Conservation (phyloP, 2,797 vertebrate species). For the Hippopotamyrus pictus region DNA sequence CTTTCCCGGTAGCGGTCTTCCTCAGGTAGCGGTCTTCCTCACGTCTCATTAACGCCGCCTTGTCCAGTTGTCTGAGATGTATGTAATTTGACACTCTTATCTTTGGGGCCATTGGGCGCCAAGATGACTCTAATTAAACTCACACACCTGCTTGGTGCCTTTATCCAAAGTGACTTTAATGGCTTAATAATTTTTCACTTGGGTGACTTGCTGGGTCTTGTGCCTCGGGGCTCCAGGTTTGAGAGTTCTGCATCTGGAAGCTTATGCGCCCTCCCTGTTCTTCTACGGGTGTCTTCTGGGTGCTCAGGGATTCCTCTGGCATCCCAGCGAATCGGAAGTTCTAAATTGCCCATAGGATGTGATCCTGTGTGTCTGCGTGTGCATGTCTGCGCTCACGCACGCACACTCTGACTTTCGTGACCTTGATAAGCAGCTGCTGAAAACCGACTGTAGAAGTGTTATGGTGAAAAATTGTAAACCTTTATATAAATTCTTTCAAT, state of each 20-base stretch:
- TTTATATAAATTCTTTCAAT: background rate
- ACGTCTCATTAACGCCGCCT: background rate
- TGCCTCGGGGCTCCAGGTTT: background rate
- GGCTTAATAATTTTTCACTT: slow-evolving; percentile 3
- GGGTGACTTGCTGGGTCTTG: background rate
- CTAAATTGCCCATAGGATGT: background rate
- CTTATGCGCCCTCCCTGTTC: background rate
- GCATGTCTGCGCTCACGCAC: background rate
- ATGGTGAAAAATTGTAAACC: background rate
- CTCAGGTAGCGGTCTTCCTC: background rate
- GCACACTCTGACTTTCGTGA: background rate
- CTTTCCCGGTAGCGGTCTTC: background rate
- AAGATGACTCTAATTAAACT: background rate
- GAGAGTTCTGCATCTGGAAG: background rate
- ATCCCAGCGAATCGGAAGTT: background rate
- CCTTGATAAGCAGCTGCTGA: background rate
- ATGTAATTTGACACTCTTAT: background rate
- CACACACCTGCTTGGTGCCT: background rate
- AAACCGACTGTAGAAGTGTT: background rate
- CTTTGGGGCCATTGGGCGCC: background rate
- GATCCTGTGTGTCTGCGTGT: background rate
- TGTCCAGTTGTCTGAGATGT: background rate
- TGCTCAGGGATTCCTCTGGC: background rate
- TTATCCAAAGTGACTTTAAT: slow-evolving; percentile 4
- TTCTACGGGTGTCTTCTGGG: background rate